Evolutionary conservation across 2,888 invertebrate species (phyloP).

Genomic region (Lithophane leautieri): DNA sequence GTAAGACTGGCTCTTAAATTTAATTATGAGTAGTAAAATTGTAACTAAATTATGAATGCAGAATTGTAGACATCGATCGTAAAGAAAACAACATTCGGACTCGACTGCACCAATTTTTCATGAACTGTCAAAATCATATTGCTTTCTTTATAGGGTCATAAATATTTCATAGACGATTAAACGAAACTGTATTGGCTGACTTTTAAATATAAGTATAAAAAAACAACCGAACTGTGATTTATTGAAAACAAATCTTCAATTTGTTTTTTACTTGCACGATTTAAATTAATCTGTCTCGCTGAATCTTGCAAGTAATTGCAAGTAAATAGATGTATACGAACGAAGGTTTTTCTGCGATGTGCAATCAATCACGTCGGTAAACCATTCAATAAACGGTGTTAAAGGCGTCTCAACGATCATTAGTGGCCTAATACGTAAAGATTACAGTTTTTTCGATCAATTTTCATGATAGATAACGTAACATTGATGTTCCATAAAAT

Average conservation of each 20-base stretch:
- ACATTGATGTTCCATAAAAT: neutral
- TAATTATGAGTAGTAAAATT: neutral
- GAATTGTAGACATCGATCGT: slow-evolving; percentile 13
- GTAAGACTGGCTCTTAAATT: too few species aligned
- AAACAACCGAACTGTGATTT: slow-evolving; percentile 5
- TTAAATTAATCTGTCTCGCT: slow-evolving; percentile 36
- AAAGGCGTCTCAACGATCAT: slow-evolving; percentile 59
- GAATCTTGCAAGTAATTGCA: slow-evolving; percentile 24
- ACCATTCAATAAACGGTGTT: slow-evolving; percentile 58
- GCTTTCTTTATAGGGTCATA: slow-evolving; percentile 38
- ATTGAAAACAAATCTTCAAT: neutral
- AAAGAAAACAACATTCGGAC: slow-evolving; percentile 27
- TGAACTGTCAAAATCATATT: slow-evolving; percentile 34
- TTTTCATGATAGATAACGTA: slow-evolving; percentile 44
- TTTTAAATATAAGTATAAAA: slow-evolving; percentile 23
- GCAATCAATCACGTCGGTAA: slow-evolving; percentile 60
- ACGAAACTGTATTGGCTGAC: slow-evolving; percentile 4
- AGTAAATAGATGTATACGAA: slow-evolving; percentile 19
- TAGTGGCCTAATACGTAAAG: slow-evolving; percentile 50
- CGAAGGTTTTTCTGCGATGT: slow-evolving; percentile 34
- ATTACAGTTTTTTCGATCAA: slow-evolving; percentile 31
- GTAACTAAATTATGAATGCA: slow-evolving; percentile 12
- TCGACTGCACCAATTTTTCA: slow-evolving; percentile 37
- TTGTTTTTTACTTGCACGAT: slow-evolving; percentile 9
- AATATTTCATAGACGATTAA: slow-evolving; percentile 34